These are phyloP conservation scores for Thalassophryne amazonica DNA, from an alignment of 2,797 vertebrate species.

Conservation along the genomic window DNA sequence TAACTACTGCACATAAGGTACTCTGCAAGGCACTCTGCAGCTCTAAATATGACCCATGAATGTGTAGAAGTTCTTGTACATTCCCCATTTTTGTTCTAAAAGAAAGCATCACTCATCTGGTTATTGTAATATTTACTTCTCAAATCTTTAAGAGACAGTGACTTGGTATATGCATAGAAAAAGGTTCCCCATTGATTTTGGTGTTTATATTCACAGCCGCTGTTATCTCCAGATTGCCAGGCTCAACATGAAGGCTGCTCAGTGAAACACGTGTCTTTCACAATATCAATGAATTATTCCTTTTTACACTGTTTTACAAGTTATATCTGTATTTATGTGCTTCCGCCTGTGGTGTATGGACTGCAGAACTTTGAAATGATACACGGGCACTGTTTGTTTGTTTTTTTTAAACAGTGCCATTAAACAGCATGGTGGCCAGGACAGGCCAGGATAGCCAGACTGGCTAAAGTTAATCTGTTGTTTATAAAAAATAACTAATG, in stretches of 20 bases:
- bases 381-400: too few relatives aligned
- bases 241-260: background rate
- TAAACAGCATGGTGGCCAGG: too few relatives aligned
- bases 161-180: background rate
- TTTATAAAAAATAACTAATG: too few relatives aligned
- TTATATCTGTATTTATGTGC: constrained; percentile 52
- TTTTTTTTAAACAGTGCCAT: too few relatives aligned
- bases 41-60: background rate
- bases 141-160: constrained; percentile 9
- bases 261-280: constrained; percentile 43
- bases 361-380: background rate
- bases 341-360: constrained; percentile 37
- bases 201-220: constrained; percentile 24
- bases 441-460: too few relatives aligned
- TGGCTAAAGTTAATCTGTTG: too few relatives aligned
- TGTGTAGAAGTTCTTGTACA: background rate
- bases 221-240: constrained; percentile 8
- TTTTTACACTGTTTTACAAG: constrained; percentile 39
- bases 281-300: constrained; percentile 56
- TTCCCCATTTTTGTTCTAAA: constrained; percentile 4
- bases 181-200: background rate
- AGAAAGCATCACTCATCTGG: background rate
- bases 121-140: background rate
- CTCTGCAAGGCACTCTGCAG: background rate
- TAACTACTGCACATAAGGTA: too few relatives aligned